These are phyloP conservation scores for Trogon surrucura DNA, from an alignment of 2,113 vertebrate genomes.

Conservation along the genomic window DNA sequence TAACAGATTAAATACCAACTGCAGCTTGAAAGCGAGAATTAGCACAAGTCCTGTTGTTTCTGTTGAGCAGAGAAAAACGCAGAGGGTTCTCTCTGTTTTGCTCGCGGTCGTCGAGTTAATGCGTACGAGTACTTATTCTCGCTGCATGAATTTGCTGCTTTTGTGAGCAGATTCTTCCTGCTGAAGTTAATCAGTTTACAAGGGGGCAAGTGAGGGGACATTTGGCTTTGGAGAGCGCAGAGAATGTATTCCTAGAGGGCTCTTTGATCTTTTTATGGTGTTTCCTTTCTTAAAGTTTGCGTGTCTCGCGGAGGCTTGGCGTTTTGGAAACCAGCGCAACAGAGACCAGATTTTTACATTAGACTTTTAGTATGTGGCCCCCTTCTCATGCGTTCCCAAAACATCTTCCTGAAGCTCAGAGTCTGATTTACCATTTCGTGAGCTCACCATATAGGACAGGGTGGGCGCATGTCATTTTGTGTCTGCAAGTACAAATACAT, in stretches of 20 bases:
- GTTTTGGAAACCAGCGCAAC: background rate
- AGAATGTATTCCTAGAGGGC: constrained; percentile 10
- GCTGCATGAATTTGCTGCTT: background rate
- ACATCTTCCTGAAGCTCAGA: background rate
- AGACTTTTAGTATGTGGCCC: background rate
- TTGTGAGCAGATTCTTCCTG: background rate
- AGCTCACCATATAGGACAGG: fast-evolving
- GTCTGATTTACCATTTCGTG: background rate
- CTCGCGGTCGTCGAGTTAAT: background rate
- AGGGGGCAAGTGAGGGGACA: constrained; percentile 20
- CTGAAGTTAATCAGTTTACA: constrained; percentile 35
- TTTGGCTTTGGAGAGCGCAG: constrained; percentile 30
- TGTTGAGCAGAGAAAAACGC: background rate
- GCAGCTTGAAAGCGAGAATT: background rate
- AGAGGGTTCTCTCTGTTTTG: background rate
- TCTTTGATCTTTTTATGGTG: constrained; percentile 56
- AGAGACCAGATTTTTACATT: background rate
- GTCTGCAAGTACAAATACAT: background rate
- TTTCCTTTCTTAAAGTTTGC: constrained; percentile 30
- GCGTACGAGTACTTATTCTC: background rate
- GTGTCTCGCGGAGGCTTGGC: background rate
- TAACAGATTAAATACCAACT: background rate
- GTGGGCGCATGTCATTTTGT: background rate
- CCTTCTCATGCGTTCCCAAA: background rate
- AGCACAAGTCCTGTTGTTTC: background rate